Conservation (phyloP, 2,797 vertebrate species). For the Chaenodraco wilsoni region DNA sequence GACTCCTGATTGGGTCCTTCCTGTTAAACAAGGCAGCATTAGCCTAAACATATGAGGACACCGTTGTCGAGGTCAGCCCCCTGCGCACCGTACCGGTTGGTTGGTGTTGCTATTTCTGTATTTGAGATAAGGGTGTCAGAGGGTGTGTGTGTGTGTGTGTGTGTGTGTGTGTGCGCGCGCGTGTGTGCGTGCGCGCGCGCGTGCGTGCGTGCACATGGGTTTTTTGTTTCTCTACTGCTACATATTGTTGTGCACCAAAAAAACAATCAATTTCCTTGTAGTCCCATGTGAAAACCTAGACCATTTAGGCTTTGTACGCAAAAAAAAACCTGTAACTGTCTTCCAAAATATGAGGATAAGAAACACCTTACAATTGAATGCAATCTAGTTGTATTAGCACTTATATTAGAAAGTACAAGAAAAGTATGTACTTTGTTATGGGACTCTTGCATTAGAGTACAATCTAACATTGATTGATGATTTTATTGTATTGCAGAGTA, state of each 20-base stretch:
- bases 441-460: not conserved
- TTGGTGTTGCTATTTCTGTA: constrained; percentile 20
- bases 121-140: constrained; percentile 6
- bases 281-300: no score
- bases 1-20: constrained; percentile 60
- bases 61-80: constrained; percentile 30
- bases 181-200: no score
- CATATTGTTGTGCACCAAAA: no score
- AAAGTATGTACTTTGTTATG: not conserved
- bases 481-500: not conserved
- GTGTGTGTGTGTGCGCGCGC: not conserved
- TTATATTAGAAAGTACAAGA: not conserved
- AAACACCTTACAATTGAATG: not conserved
- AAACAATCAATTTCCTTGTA: no score
- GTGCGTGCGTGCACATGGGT: constrained; percentile 7
- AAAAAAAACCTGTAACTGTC: no score
- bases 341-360: no score
- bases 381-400: not conserved
- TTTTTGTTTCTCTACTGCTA: no score
- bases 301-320: no score
- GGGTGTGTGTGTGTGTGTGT: constrained; percentile 16
- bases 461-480: not conserved
- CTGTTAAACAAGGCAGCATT: constrained; percentile 71
- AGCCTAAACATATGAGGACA: constrained; percentile 60
- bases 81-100: constrained; percentile 11